phyloP scores from a whole-genome alignment of 2,888 invertebrate genomes.

The Nasonia oneida region DNA sequence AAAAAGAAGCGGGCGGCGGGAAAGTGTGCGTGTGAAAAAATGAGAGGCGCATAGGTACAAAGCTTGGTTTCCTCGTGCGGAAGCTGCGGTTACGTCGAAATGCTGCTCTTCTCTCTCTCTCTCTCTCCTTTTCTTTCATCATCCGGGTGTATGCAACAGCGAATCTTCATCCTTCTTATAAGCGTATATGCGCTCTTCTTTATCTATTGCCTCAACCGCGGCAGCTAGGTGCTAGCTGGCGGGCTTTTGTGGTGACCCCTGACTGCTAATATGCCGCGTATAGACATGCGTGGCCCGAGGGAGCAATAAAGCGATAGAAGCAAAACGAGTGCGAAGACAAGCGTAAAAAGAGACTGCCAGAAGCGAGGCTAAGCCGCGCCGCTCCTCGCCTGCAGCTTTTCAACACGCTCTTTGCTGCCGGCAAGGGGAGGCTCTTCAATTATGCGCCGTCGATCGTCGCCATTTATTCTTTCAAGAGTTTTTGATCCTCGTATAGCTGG shows the following conservation, averaged over 20 bases:
- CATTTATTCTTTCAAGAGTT: conserved; percentile 27
- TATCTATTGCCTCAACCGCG: conserved; percentile 15
- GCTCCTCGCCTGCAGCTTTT: background rate
- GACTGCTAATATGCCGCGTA: background rate
- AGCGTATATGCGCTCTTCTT: background rate
- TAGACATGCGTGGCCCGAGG: conserved; percentile 3
- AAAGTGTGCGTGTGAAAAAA: background rate
- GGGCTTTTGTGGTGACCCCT: conserved; percentile 37
- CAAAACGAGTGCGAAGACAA: conserved; percentile 1
- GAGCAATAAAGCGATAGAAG: conserved; percentile 35
- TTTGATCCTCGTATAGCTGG: background rate
- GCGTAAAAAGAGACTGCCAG: conserved; percentile 23
- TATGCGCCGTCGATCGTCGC: conserved; percentile 30
- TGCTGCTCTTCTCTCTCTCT: background rate
- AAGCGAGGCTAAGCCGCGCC: conserved; percentile 33
- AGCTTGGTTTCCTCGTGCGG: background rate
- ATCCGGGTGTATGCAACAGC: background rate
- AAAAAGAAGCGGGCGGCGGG: conserved; percentile 12
- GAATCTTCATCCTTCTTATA: conserved; percentile 1
- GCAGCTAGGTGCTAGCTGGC: background rate
- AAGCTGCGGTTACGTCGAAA: background rate
- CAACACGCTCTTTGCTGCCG: background rate
- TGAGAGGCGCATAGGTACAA: conserved; percentile 10
- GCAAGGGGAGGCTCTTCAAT: conserved; percentile 29
- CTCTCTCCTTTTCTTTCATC: background rate